Base-by-base conservation (phyloP, 2,888 invertebrate genomes). In the Eupithecia exiguata region DNA sequence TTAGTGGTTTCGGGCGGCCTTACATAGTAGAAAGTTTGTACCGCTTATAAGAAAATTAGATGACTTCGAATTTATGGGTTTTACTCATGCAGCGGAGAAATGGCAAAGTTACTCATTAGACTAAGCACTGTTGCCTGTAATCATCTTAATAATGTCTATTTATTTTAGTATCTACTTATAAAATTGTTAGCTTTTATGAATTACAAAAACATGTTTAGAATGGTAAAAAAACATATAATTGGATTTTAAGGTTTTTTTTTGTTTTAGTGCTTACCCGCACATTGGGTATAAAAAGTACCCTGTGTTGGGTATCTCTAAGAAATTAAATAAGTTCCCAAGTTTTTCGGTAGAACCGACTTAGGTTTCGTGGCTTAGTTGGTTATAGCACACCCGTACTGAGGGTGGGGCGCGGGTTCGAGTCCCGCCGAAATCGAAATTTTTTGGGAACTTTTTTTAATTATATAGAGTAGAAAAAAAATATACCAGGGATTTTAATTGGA, bases 1-100 rank as follows among this genome's bases (percentile, higher is more conserved):
- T 58, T 58, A 66, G 71, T 77, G 61, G 73, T 70, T 75, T 74
- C 70, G 68, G 61, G 62, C 69, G 69, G 70, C 77, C 77, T 70
- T 75, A 75, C 69, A 68, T 35, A 10, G 46, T 74, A 69, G 66
- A 38, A 74, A 53, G 65, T 74, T 71, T 71, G 58, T 65, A 69
- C 21, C 35, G 68, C 71, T 68, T 74, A 38, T 38, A 38, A 69
- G 58, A 69, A 61, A 43, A 40, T 16, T 58, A 16, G 16, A 14
- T 49, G 49, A 14, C 58, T 68, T 75, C 40, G 67, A 71, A 74
- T 53, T 53, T 69, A 68, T 70, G n/a, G 30, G 36, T 30, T 74
- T 72, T 30, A 38, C 6, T 53, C 53, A 1, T 49, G 10, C 10
- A 10, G 16, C 14, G 16, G 38, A 1, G 5, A 43, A 53, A 4